Percentiles rank a stretch among this genome's conserved stretches.
These are phyloP conservation scores for Hydrophis major DNA, from an alignment of 2,797 vertebrate species.

Conservation along the genomic window DNA sequence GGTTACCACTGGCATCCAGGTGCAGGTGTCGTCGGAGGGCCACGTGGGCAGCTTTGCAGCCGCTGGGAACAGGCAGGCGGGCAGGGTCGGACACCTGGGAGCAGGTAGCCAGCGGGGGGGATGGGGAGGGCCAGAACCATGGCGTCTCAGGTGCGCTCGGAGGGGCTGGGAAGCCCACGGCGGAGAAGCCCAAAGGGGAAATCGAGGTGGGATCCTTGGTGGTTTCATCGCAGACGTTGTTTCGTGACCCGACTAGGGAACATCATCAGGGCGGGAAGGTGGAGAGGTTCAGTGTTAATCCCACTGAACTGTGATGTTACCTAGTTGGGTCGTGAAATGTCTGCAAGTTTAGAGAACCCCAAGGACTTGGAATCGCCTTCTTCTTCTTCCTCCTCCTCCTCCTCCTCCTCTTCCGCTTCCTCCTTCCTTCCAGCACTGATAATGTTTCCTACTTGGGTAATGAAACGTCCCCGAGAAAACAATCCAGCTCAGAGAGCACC, in stretches of 20 bases:
- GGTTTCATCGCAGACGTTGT: neutral
- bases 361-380: too few species aligned
- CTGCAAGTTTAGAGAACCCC: too few species aligned
- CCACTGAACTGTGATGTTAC: neutral
- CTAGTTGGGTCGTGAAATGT: too few species aligned
- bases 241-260: neutral
- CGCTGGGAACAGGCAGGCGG: conserved; percentile 50
- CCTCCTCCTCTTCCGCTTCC: too few species aligned
- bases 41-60: neutral
- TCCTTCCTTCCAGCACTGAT: too few species aligned
- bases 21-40: conserved; percentile 59
- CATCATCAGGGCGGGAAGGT: neutral
- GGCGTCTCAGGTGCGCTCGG: accelerated
- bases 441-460: too few species aligned
- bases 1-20: conserved; percentile 73
- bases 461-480: too few species aligned
- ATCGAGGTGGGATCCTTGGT: neutral
- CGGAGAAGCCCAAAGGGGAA: neutral
- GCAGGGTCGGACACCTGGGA: neutral
- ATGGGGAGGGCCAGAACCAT: neutral
- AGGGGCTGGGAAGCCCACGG: neutral
- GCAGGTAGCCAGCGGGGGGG: too few species aligned
- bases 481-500: too few species aligned
- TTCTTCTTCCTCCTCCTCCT: too few species aligned
- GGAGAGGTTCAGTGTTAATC: neutral